phyloP scores from a whole-genome alignment of 37 sponge, comb jelly and placozoan species.

The Aplysina aerophoba region DNA sequence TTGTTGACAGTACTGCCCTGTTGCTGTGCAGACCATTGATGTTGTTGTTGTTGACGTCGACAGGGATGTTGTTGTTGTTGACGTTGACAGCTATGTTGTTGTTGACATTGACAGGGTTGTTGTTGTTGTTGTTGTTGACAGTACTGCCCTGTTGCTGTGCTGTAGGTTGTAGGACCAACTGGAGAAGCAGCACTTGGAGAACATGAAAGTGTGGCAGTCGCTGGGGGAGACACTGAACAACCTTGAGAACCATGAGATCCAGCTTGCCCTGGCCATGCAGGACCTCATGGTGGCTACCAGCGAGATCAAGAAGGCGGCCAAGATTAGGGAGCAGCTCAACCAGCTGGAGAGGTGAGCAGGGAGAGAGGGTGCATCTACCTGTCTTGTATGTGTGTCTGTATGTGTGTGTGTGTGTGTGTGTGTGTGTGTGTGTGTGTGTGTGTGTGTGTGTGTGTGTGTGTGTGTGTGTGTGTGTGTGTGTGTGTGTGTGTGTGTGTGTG shows the following conservation, averaged over 20 bases:
- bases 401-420: constrained; percentile 52
- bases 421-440: constrained; percentile 60
- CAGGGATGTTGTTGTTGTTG: no score
- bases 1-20: no score
- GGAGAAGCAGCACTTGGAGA: constrained; percentile 18
- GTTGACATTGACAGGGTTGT: no score
- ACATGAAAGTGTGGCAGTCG: constrained; percentile 42
- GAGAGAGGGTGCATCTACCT: neutral
- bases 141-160: no score
- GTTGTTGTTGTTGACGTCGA: no score
- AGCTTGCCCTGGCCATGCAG: constrained; percentile 62
- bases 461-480: constrained; percentile 63
- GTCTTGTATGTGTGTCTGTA: constrained; percentile 46
- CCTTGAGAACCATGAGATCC: constrained; percentile 63
- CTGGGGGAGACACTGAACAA: constrained; percentile 47
- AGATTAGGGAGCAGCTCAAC: constrained; percentile 38
- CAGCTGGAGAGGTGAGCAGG: constrained; percentile 41
- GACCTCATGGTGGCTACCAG: constrained; percentile 65
- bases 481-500: constrained; percentile 38
- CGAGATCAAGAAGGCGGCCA: constrained; percentile 61
- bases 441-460: constrained; percentile 59
- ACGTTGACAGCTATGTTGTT: no score
- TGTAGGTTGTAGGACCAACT: neutral
- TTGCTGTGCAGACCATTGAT: no score
- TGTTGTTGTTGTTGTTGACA: no score